Evolutionary conservation across 2,888 invertebrate genomes (phyloP), one percentile per base, ranked within the genome.

Genomic region (Drosophila mercatorum): DNA sequence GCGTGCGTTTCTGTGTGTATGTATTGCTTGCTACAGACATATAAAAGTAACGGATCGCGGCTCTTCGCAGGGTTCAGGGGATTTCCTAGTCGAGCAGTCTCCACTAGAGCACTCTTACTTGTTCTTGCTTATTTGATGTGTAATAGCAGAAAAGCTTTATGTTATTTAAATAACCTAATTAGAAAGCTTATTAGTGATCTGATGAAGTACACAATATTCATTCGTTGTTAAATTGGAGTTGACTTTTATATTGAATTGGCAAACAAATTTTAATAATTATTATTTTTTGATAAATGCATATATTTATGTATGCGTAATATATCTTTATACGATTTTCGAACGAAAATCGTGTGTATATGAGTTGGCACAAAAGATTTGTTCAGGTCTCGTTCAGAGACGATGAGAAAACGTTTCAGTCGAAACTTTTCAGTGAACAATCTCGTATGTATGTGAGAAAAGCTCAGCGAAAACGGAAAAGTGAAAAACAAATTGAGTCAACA

Each of bases 381-480:
- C 17, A 47, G 51, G 17, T 58, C 41, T 56, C 57, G 66, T 65
- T 61, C 53, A 26, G 61, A 73, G 47, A 63, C 49, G 47, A 62
- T 41, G 40, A 17, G 62, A 65, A 72, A 53, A 22, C 53, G 55
- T 58, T 52, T 80, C 63, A 79, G 77, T 79, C 65, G 56, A 59
- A 64, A 59, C 63, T 62, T 68, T 74, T 70, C 49, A 40, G 70
- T 77, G 70, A 73, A 76, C 65, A 80, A 70, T 65, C 80, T 69
- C 74, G 65, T 60, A 61, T 46, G 49, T 62, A 58, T 64, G 65
- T 58, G 47, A 55, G 43, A 31, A 80, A 80, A 80, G 81, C 80
- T 80, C 57, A 41, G 52, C 57, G 44, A 46, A 65, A 65, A 68
- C 64, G 62, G 47, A 43, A 65, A 68, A 65, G 68, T 70, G 34